These are phyloP conservation scores for Microctenopoma lineatum DNA, from an alignment of 2,797 vertebrate genomes.

Conservation along the genomic window DNA sequence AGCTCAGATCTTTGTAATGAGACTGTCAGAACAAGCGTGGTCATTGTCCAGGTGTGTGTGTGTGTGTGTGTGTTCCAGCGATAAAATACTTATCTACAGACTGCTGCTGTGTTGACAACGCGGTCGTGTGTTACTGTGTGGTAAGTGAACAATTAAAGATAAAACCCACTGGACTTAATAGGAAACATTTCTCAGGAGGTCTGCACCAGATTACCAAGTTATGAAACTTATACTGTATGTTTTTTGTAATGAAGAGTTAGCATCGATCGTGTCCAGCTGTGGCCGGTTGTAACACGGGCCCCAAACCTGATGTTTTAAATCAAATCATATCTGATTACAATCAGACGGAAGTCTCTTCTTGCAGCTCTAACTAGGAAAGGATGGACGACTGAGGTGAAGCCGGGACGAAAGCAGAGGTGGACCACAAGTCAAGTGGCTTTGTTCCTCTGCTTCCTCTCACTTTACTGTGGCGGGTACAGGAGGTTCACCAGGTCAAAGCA, in stretches of 20 bases:
- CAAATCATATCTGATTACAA: conserved; percentile 64
- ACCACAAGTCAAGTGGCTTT: conserved; percentile 19
- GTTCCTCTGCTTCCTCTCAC: conserved; percentile 21
- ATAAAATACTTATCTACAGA: too few species aligned
- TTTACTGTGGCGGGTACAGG: background rate
- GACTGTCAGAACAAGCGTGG: conserved; percentile 38
- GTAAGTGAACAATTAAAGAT: conserved; percentile 25
- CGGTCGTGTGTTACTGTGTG: background rate
- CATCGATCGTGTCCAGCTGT: conserved; percentile 56
- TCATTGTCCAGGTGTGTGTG: conserved; percentile 9
- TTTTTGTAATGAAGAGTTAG: conserved; percentile 30
- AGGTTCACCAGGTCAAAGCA: conserved; percentile 3
- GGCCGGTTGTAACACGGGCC: conserved; percentile 20
- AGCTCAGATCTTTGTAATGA: conserved; percentile 63
- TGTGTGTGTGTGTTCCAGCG: background rate
- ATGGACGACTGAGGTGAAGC: conserved; percentile 29
- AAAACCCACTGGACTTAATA: background rate
- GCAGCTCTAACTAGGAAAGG: conserved; percentile 61
- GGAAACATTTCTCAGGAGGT: conserved; percentile 20
- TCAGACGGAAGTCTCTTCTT: conserved; percentile 71
- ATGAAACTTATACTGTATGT: conserved; percentile 22
- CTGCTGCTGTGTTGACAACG: too few species aligned
- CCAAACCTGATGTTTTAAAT: conserved; percentile 67
- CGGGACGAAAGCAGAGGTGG: conserved; percentile 13
- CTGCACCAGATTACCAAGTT: conserved; percentile 18